Base-by-base conservation (phyloP, 2,797 vertebrate genomes). In the Chanos chanos region DNA sequence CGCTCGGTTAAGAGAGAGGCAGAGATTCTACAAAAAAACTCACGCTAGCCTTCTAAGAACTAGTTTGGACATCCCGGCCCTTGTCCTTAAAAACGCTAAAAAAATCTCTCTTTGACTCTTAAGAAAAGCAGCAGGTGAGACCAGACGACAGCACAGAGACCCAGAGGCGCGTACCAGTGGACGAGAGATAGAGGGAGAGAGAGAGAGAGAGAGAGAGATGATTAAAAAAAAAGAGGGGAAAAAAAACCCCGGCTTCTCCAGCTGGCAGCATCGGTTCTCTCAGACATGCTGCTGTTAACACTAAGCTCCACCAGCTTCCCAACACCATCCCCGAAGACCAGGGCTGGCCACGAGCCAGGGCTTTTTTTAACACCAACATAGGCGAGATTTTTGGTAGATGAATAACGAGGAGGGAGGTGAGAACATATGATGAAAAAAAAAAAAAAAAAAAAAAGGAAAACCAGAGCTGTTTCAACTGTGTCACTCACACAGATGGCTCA, bases 361-460 rank as follows among this genome's bases (percentile, higher is more conserved):
- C 77, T 73, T 86, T 82, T n/a, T 85, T 83, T 78, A 89, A 86
- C 73, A 16, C 57, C 9, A 22, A 44, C 37, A 77, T 85, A 86
- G 71, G 60, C 21, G 85, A 83, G 87, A 79, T 88, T n/a, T n/a
- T 86, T 86, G 84, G 86, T 89, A 88, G 89, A 90, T 90, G 89
- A 89, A 89, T 84, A 88, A 82, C 84, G 88, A 81, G 79, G 80
- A 36, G 28, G 57, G 33, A 82, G 81, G 77, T 77, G 77, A 78
- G 39, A 54, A 47, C 45, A 50, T 47, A 50, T 12, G 1, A 52
- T 18, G 22, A 22, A 66, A 8, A 41, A 9, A 24, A 34, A n/a
- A 60, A 12, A 39, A 7, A 15, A 21, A 16, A 9, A n/a, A 58
- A 34, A 27, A 53, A 47, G 31, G 18, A 41, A 60, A 28, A 37